phyloP scores from a whole-genome alignment of 53 echinoderm and acorn worm genomes.

The Henricia sp. region DNA sequence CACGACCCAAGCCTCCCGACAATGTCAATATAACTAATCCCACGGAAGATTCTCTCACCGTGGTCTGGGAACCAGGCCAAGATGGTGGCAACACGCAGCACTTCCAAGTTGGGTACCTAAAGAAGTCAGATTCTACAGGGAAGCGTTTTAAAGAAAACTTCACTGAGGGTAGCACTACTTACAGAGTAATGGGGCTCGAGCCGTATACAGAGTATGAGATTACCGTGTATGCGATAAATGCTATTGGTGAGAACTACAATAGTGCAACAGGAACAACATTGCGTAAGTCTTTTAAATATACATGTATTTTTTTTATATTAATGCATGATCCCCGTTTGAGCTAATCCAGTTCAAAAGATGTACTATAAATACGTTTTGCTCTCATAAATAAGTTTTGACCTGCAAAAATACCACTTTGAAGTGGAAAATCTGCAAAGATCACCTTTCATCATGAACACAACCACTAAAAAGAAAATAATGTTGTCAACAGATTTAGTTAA shows the following conservation, averaged over 20 bases:
- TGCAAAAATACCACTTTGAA: too few relatives aligned
- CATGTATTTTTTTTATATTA: too few relatives aligned
- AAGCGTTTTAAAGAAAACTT: background rate
- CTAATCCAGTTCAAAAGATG: too few relatives aligned
- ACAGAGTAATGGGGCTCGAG: background rate
- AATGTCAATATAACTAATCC: background rate
- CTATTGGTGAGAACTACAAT: background rate
- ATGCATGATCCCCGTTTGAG: too few relatives aligned
- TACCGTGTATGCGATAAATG: constrained; percentile 28
- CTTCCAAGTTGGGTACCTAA: constrained; percentile 3
- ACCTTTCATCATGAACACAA: too few relatives aligned
- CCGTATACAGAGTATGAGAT: constrained; percentile 19
- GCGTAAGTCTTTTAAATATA: constrained; percentile 1
- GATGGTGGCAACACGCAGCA: constrained; percentile 20
- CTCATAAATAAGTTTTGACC: too few relatives aligned
- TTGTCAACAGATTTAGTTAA: too few relatives aligned
- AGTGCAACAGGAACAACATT: background rate
- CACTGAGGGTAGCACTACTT: background rate
- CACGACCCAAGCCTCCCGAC: background rate
- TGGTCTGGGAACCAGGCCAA: background rate
- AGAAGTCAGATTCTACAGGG: background rate
- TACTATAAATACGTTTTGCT: too few relatives aligned
- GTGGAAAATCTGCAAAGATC: too few relatives aligned
- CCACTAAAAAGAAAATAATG: too few relatives aligned
- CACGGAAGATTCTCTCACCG: constrained; percentile 8